phyloP scores from a whole-genome alignment of 1,140 invertebrate species.

The Ephestia elutella region DNA sequence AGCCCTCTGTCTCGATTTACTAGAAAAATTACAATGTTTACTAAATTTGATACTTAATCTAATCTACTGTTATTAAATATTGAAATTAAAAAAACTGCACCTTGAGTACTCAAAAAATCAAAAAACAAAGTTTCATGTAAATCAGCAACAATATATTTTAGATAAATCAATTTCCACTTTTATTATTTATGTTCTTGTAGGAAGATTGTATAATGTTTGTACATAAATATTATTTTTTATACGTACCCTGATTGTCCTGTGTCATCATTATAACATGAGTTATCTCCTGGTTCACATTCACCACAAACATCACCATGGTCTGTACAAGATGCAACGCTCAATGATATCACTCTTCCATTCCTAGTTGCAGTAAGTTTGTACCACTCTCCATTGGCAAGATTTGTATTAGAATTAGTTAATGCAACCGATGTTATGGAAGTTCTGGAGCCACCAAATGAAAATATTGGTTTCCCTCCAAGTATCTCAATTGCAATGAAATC shows the following conservation, averaged over 20 bases:
- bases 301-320: conserved; percentile 90
- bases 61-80: too few relatives aligned
- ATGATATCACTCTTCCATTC: conserved; percentile 88
- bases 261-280: conserved; percentile 87
- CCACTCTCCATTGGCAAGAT: conserved; percentile 91
- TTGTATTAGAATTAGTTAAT: conserved; percentile 77
- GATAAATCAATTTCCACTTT: too few relatives aligned
- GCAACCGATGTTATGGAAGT: conserved; percentile 88
- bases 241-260: conserved; percentile 87
- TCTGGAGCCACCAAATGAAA: conserved; percentile 91
- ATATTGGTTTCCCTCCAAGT: conserved; percentile 85
- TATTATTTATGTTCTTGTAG: too few relatives aligned
- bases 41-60: too few relatives aligned
- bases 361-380: conserved; percentile 92
- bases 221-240: too few relatives aligned
- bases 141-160: too few relatives aligned
- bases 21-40: too few relatives aligned
- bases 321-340: conserved; percentile 86
- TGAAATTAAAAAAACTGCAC: too few relatives aligned
- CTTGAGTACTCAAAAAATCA: too few relatives aligned
- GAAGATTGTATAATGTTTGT: too few relatives aligned
- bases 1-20: too few relatives aligned
- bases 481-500: conserved; percentile 95
- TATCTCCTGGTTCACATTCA: conserved; percentile 88
- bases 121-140: too few relatives aligned